Base-by-base conservation (phyloP, 2,113 vertebrate species). In the Corydoras maculifer region DNA sequence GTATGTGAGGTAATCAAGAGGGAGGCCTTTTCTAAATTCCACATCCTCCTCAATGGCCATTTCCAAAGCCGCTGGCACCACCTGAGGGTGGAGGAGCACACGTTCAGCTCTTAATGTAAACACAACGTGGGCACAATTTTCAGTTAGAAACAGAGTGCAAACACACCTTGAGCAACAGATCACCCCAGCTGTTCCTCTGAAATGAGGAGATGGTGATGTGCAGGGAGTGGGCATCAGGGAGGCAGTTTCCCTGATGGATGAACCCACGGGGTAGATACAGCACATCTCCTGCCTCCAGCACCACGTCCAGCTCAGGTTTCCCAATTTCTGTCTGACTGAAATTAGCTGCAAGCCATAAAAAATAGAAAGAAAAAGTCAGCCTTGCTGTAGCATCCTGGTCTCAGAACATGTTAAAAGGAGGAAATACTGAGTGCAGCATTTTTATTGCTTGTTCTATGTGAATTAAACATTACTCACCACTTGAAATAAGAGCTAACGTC, bases 251-350 rank as follows among this genome's bases (percentile, higher is more conserved):
- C 83, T 99, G 96, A 81, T 99, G 97, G 80, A 98, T 91, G 82
- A 97, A 98, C 11, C 97, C 96, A 0, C 97, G 88, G 0, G 97
- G 96, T 49, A 99, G 96, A 78, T 98, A 99, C 4, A 99, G 90
- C 74, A 99, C 80, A 76, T 99, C 96, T 0, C 97, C 96, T 0
- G 95, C 88, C 78, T 97, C 94, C 30, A 99, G 82, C 13, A 97
- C 88, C 0, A 91, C 89, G n/a, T 98, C 94, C 70, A 99, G 75
- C 71, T 97, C 62, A 0, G 94, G 94, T 68, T 92, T 82, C 0
- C 94, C 91, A 0, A 99, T 90, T 58, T 95, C 92, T 0, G 82
- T 68, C 82, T 96, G 93, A 0, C 75, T 73, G 30, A 97, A 92
- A 85, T 99, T 99, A 10, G 80, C 91, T 93, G 67, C 8, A 76